These are phyloP conservation scores for Gonioctena quinquepunctata DNA, from an alignment of 1,140 invertebrate genomes.

Conservation along the genomic window DNA sequence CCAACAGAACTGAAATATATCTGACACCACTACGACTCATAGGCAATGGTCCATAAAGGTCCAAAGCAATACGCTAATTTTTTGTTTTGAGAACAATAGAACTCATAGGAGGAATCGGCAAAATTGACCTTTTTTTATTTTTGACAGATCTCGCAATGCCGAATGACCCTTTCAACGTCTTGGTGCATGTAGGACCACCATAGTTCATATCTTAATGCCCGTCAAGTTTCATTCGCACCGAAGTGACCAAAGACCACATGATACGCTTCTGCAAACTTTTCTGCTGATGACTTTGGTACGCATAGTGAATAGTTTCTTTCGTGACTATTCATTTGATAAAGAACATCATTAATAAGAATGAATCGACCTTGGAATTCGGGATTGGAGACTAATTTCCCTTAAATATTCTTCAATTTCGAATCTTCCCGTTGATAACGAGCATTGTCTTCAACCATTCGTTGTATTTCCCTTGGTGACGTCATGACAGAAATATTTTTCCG, in stretches of 20 bases:
- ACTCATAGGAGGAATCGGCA: neutral
- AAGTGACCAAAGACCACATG: neutral
- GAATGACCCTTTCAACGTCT: neutral
- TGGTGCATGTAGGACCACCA: conserved; percentile 9
- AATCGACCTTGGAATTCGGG: neutral
- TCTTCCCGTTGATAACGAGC: neutral
- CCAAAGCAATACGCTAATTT: too few relatives aligned
- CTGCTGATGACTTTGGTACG: neutral
- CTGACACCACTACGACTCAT: too few relatives aligned
- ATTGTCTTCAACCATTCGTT: neutral
- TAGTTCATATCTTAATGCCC: neutral
- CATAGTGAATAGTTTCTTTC: neutral
- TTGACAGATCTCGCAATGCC: neutral
- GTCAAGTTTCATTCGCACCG: neutral
- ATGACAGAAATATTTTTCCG: neutral
- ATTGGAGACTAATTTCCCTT: neutral
- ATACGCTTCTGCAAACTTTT: neutral
- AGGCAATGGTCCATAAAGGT: too few relatives aligned
- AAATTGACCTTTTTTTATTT: neutral
- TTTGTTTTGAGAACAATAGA: too few relatives aligned
- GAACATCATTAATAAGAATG: neutral
- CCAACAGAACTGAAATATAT: too few relatives aligned
- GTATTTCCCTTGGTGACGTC: neutral
- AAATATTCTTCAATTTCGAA: neutral
- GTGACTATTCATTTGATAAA: neutral